Base-by-base conservation (phyloP, 2,888 invertebrate genomes). In the Deroplatys truncata region DNA sequence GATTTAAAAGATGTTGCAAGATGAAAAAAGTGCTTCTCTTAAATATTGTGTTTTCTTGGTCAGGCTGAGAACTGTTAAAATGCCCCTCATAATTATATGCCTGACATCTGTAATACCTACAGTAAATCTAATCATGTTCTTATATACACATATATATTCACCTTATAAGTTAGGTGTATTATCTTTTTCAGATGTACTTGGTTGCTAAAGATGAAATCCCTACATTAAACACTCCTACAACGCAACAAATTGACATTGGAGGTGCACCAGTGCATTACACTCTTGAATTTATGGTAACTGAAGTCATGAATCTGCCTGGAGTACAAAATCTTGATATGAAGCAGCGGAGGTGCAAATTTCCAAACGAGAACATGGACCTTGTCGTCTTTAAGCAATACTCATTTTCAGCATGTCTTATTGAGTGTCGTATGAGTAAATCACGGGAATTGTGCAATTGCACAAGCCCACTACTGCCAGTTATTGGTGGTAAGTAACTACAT, bases 391-490 rank as follows among this genome's bases (percentile, higher is more conserved):
- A 72, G 56, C 56, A 72, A 20, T 72, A 72, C 20, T 72, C 56
- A 72, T 72, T 72, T 20, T 72, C 56, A 5, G 56, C 56, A 72
- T 72, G 56, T 72, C 56, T 72, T 72, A 5, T 72, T 72, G 56
- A 72, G 1, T 72, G 56, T 20, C 94, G 97, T 85, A 96, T 96
- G 92, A 93, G 94, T 90, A 95, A 95, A 0, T 96, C 85, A 92
- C 91, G 95, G 31, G 92, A 94, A 28, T 92, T 94, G 5, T 97
- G 97, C 92, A 94, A 95, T 86, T 97, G 97, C 92, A 95, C 95
- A 84, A 96, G 96, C 91, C 96, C 97, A 92, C 94, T 96, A 86
- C 96, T 96, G 93, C 95, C 96, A n/a, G n/a, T n/a, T 0, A 95
- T 95, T 90, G 94, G 96, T 9, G 93, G 96, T 96, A 93, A 92